A percentile compares a stretch with the other conserved stretches of the same genome.
These are phyloP conservation scores for Microcebus ravelobensis DNA, from an alignment of 2,113 vertebrate genomes.

Conservation along the genomic window DNA sequence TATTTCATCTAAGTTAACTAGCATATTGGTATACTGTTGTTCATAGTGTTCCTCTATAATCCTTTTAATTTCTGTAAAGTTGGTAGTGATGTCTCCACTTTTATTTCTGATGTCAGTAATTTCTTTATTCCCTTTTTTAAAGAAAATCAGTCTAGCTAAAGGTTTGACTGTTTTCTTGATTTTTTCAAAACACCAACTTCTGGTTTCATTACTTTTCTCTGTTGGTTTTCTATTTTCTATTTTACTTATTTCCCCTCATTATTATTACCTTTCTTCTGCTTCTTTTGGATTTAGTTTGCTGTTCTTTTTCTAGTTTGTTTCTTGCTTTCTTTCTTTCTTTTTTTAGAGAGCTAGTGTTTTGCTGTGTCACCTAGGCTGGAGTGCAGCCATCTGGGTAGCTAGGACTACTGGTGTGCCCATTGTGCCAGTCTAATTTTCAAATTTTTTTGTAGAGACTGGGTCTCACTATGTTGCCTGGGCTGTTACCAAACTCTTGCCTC, in stretches of 20 bases:
- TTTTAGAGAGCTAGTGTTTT: too few species aligned
- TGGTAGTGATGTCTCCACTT: not conserved
- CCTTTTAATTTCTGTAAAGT: not conserved
- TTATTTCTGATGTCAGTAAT: not conserved
- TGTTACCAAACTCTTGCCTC: too few species aligned
- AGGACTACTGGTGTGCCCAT: too few species aligned
- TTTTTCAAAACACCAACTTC: not conserved
- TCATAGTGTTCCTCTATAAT: not conserved
- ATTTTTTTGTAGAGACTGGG: too few species aligned
- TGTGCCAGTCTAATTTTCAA: too few species aligned
- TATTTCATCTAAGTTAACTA: not conserved
- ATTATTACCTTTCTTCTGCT: not conserved
- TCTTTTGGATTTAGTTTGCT: not conserved
- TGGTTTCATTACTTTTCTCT: not conserved
- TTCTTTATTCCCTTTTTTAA: not conserved
- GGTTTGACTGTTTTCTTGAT: not conserved
- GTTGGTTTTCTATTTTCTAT: not conserved
- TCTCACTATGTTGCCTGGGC: too few species aligned
- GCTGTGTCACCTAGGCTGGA: too few species aligned
- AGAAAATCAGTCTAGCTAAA: not conserved
- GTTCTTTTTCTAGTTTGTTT: not conserved
- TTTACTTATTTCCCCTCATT: not conserved
- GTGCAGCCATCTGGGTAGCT: too few species aligned
- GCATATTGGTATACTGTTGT: not conserved
- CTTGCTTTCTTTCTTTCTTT: too few species aligned